Evolutionary conservation across 2,113 vertebrate genomes (phyloP), one percentile per base, ranked within the genome.

Genomic region (Nycticebus coucang): DNA sequence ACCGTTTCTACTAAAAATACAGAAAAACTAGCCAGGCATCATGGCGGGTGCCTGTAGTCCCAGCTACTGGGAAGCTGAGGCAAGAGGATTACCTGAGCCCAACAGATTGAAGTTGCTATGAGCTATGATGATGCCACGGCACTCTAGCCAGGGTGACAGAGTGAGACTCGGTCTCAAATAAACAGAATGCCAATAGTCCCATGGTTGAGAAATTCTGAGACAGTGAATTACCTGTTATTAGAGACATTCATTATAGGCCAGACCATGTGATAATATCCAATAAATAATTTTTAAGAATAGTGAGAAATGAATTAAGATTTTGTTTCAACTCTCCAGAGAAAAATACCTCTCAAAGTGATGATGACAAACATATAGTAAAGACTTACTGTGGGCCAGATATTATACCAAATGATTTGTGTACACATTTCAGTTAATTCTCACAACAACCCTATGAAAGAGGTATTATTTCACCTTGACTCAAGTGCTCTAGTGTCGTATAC

Each of bases 241-340:
- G 30, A 75, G 55, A 33, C 18, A 77, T 8, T 62, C 28, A 21
- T 26, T 72, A 55, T 4, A 80, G 4, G 81, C 45, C 26, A 90
- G 21, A n/a, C 21, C 80, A 22, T 8, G 9, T 30, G 33, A 89
- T 26, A 22, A 89, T 50, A 41, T 9, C 24, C 50, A 82, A 10
- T 8, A 84, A 45, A 21, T 64, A 41, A 86, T 60, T 80, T 94
- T 85, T 13, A 81, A 72, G n/a, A 22, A 80, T 18, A 26, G 21
- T 59, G 19, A 84, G 59, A 79, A 87, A 71, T 45, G 28, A 91
- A 41, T 28, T 85, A 68, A 71, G 22, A 75, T 13, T 22, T 59
- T 62, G 53, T 77, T 95, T 87, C 55, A 74, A 60, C 35, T 86
- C 55, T 81, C 77, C 66, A 45, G 24, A 92, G 75, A 66, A 96